Percentiles rank a stretch among this genome's conserved stretches.
Conservation (phyloP, 2,797 vertebrate species). For the Microchirus variegatus region DNA sequence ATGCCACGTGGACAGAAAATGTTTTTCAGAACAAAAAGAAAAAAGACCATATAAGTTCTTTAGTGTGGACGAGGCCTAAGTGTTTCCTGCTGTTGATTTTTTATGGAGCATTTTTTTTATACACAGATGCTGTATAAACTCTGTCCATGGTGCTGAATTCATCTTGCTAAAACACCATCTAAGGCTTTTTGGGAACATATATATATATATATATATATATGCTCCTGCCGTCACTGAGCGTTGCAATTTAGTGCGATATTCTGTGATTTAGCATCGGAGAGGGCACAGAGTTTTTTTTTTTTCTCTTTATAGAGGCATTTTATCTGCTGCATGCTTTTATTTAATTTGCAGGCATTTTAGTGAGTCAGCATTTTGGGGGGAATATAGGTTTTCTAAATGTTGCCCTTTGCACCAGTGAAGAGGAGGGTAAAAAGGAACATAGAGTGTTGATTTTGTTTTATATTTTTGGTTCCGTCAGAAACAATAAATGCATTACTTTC, state of each 20-base stretch:
- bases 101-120: slow-evolving; percentile 48
- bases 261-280: slow-evolving; percentile 15
- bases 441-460: slow-evolving; percentile 35
- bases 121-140: slow-evolving; percentile 29
- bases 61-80: slow-evolving; percentile 9
- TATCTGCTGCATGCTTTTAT: slow-evolving; percentile 17
- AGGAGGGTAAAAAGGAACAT: slow-evolving; percentile 21
- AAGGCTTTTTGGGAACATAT: too few relatives aligned
- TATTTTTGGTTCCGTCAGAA: slow-evolving; percentile 34
- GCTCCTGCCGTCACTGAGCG: slow-evolving; percentile 16
- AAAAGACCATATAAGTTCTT: too few relatives aligned
- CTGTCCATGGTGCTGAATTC: slow-evolving; percentile 49
- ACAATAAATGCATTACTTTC: slow-evolving; percentile 44
- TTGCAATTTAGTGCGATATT: slow-evolving; percentile 22
- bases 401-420: slow-evolving; percentile 5
- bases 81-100: slow-evolving; percentile 40
- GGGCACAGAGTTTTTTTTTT: slow-evolving; percentile 1
- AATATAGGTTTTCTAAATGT: background rate
- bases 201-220: too few relatives aligned
- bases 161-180: slow-evolving; percentile 14
- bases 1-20: too few relatives aligned
- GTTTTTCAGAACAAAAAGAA: too few relatives aligned
- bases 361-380: slow-evolving; percentile 2
- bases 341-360: slow-evolving; percentile 17
- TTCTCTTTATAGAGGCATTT: background rate